Conservation (phyloP, 2,113 vertebrate species). For the Rhombomys opimus region DNA sequence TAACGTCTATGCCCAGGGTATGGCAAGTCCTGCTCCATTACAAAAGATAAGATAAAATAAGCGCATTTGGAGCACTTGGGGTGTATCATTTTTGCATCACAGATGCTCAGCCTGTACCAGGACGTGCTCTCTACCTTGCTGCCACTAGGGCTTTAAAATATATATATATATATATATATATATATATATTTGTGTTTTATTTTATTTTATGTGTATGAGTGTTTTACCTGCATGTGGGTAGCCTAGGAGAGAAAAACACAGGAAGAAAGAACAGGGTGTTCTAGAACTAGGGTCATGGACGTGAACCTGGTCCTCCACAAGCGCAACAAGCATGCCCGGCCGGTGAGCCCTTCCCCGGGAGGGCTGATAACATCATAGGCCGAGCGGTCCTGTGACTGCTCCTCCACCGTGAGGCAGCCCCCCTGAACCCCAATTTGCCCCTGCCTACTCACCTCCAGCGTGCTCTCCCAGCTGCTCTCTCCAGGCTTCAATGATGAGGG, state of each 20-base stretch:
- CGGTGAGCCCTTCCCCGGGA: background rate
- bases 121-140: background rate
- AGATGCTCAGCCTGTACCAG: background rate
- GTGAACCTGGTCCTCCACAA: background rate
- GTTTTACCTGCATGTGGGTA: background rate
- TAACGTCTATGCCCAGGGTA: background rate
- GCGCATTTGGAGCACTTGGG: background rate
- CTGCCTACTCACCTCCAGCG: conserved; percentile 87
- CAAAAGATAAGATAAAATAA: background rate
- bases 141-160: background rate
- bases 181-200: too few species aligned
- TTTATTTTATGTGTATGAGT: background rate
- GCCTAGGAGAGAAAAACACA: background rate
- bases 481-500: conserved; percentile 93
- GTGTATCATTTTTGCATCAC: background rate
- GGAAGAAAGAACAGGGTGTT: background rate
- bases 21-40: background rate
- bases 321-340: background rate
- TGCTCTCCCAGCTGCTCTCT: conserved; percentile 85
- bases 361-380: background rate
- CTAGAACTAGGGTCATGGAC: background rate
- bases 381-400: background rate
- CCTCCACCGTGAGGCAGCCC: background rate
- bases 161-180: background rate
- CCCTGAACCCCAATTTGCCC: background rate